These are phyloP conservation scores for Spicauda simplicius DNA, from an alignment of 2,888 invertebrate genomes.

Conservation along the genomic window DNA sequence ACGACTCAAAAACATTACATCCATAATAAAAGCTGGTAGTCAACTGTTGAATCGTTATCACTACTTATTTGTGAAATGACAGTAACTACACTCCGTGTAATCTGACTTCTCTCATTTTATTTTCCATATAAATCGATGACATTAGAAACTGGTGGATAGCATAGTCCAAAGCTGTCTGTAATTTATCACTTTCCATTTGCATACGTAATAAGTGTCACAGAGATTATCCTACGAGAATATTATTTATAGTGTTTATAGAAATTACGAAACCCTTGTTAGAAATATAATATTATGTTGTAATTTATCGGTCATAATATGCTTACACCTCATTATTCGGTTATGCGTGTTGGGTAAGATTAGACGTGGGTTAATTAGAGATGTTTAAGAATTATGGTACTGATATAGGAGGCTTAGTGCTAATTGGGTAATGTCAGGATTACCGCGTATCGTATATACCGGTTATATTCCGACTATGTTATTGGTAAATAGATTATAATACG, in stretches of 20 bases:
- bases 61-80: too few species aligned
- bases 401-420: conserved; percentile 54
- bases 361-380: conserved; percentile 31
- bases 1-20: too few species aligned
- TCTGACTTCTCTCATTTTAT: too few species aligned
- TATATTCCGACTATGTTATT: conserved; percentile 17
- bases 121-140: conserved; percentile 22
- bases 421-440: conserved; percentile 45
- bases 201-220: conserved; percentile 33
- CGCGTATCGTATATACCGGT: background rate
- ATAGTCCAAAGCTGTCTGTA: conserved; percentile 3
- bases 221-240: conserved; percentile 35
- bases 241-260: conserved; percentile 38
- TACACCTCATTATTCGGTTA: conserved; percentile 23
- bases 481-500: conserved; percentile 13
- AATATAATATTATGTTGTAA: conserved; percentile 34
- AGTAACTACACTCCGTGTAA: too few species aligned
- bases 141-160: conserved; percentile 23
- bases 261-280: conserved; percentile 33
- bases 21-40: too few species aligned
- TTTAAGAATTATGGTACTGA: conserved; percentile 46
- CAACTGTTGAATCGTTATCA: too few species aligned
- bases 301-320: conserved; percentile 30
- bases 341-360: conserved; percentile 26
- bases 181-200: conserved; percentile 36